Conservation (phyloP, 2,797 vertebrate species). For the Karalla daura region DNA sequence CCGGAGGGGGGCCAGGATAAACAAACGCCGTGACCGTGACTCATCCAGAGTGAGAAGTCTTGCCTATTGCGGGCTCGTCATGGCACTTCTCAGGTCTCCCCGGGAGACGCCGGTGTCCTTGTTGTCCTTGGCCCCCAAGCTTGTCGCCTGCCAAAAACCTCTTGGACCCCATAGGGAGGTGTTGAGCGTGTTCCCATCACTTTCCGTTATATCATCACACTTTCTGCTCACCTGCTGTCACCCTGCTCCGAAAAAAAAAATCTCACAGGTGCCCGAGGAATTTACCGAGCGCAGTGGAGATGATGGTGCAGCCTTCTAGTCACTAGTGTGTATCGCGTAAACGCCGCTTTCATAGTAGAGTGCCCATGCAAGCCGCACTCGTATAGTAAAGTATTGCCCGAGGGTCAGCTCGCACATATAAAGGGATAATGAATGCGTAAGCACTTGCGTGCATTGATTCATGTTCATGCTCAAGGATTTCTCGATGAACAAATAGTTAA, state of each 20-base stretch:
- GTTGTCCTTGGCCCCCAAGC: slow-evolving; percentile 67
- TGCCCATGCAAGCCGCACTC: neutral
- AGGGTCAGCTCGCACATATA: too few species aligned
- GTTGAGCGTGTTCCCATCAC: slow-evolving; percentile 62
- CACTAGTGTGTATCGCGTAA: neutral
- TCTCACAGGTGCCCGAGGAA: slow-evolving; percentile 15
- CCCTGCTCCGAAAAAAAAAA: slow-evolving; percentile 23
- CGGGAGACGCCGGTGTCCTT: slow-evolving; percentile 51
- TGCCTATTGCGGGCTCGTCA: neutral
- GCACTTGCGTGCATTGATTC: too few species aligned
- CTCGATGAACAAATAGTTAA: too few species aligned
- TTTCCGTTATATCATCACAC: slow-evolving; percentile 64
- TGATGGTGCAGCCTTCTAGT: neutral
- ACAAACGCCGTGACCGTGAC: slow-evolving; percentile 53
- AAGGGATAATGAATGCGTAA: too few species aligned
- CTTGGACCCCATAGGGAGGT: slow-evolving; percentile 59
- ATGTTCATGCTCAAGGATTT: too few species aligned
- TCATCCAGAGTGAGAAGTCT: slow-evolving; percentile 40
- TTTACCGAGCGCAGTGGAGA: neutral
- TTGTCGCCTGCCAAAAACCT: slow-evolving; percentile 60
- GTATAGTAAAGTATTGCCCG: too few species aligned
- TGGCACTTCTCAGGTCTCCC: slow-evolving; percentile 32
- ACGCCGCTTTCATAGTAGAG: neutral
- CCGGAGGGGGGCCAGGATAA: slow-evolving; percentile 34
- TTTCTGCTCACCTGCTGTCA: slow-evolving; percentile 58